Percentiles rank a stretch among this genome's conserved stretches.
phyloP scores from a whole-genome alignment of 2,113 vertebrate genomes.

The Clarias macrocephalus region DNA sequence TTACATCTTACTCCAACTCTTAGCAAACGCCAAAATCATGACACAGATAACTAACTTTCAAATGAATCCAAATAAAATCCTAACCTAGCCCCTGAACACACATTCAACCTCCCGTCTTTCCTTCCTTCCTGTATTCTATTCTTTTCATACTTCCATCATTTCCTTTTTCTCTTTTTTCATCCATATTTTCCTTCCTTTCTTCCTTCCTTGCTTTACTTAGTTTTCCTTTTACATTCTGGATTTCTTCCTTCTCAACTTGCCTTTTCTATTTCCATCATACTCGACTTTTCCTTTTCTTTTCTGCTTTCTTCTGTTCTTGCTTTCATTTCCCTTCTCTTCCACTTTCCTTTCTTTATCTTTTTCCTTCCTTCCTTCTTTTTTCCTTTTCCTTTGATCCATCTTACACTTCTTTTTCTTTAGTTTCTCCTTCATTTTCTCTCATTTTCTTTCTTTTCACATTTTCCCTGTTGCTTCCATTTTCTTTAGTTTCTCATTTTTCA shows the following conservation, averaged over 20 bases:
- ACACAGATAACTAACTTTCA: too few species aligned
- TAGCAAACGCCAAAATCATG: not conserved
- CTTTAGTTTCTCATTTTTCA: not conserved
- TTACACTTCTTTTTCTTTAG: too few species aligned
- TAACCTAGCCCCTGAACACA: not conserved
- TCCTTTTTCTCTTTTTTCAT: not conserved
- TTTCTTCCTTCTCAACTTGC: not conserved
- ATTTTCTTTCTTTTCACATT: not conserved
- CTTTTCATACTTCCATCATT: not conserved
- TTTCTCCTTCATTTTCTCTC: not conserved
- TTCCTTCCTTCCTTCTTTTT: not conserved
- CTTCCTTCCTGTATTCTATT: not conserved
- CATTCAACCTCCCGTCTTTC: not conserved
- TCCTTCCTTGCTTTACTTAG: not conserved
- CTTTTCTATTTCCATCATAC: too few species aligned
- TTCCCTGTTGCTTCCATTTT: not conserved
- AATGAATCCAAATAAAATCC: too few species aligned
- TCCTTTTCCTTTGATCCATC: not conserved
- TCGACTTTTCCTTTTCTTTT: not conserved
- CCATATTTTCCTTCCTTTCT: not conserved
- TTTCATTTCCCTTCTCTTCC: too few species aligned
- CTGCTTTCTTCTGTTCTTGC: not conserved
- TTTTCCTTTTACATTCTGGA: not conserved
- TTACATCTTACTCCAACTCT: not conserved
- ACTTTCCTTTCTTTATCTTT: too few species aligned